These are phyloP conservation scores for Aspidoscelis tigris DNA, from an alignment of 2,113 vertebrate genomes.

Conservation along the genomic window DNA sequence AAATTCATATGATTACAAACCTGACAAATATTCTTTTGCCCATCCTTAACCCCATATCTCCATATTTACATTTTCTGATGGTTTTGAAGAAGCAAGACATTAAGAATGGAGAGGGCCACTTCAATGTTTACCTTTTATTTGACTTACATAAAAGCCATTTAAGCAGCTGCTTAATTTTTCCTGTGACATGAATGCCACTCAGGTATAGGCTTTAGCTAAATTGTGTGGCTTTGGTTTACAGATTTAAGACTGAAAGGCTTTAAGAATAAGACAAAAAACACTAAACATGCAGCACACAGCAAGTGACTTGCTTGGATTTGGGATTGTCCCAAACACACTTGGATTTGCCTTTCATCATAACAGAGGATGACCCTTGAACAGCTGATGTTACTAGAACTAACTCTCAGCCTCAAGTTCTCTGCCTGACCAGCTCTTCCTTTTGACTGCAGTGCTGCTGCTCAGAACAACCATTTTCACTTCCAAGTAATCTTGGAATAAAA, in stretches of 20 bases:
- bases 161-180: neutral
- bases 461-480: conserved; percentile 77
- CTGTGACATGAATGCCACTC: neutral
- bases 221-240: neutral
- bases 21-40: no score
- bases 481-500: conserved; percentile 78
- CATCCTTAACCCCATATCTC: no score
- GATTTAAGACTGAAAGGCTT: neutral
- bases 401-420: conserved; percentile 40
- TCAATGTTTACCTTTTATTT: neutral
- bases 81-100: no score
- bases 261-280: conserved; percentile 4
- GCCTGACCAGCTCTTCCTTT: conserved; percentile 59
- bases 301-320: neutral
- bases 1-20: no score
- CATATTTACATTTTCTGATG: no score
- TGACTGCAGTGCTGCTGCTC: conserved; percentile 67
- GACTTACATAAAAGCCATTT: neutral
- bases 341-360: fast-evolving
- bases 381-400: neutral
- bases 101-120: no score
- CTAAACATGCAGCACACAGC: neutral
- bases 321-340: neutral
- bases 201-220: neutral
- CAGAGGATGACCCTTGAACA: conserved; percentile 7